Evolutionary conservation across 2,888 invertebrate genomes (phyloP).

Genomic region (Pachycephus smyrnensis): DNA sequence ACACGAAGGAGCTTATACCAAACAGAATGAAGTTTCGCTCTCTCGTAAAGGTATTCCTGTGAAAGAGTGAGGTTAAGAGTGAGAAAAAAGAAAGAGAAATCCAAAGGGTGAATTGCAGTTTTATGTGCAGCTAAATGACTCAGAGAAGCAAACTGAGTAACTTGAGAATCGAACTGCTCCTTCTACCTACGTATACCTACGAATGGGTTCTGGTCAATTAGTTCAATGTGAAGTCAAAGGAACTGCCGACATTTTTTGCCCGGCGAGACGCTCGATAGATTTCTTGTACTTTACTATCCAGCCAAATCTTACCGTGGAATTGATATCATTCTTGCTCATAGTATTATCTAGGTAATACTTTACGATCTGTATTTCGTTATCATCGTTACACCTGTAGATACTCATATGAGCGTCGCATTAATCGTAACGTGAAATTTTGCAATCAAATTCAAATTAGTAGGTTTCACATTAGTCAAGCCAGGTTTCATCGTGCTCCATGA

Average conservation of each 20-base stretch:
- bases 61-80: not conserved
- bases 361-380: not conserved
- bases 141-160: not conserved
- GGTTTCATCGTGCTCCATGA: not conserved
- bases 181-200: slow-evolving; percentile 27
- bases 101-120: not conserved
- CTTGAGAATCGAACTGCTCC: not conserved
- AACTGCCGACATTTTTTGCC: slow-evolving; percentile 30
- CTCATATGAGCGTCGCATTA: not conserved
- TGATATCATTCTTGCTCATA: too few relatives aligned
- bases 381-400: not conserved
- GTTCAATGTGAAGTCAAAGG: slow-evolving; percentile 33
- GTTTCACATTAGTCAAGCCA: not conserved
- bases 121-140: not conserved
- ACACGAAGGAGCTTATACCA: not conserved
- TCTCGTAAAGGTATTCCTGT: not conserved
- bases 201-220: slow-evolving; percentile 41
- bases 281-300: not conserved
- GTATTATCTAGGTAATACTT: not conserved
- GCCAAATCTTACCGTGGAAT: too few relatives aligned
- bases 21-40: not conserved
- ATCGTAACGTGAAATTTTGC: not conserved
- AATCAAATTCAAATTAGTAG: not conserved
- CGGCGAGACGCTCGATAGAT: not conserved
- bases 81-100: not conserved